Base-by-base conservation (phyloP, 2,888 invertebrate species). In the Caenorhabditis sp. region DNA sequence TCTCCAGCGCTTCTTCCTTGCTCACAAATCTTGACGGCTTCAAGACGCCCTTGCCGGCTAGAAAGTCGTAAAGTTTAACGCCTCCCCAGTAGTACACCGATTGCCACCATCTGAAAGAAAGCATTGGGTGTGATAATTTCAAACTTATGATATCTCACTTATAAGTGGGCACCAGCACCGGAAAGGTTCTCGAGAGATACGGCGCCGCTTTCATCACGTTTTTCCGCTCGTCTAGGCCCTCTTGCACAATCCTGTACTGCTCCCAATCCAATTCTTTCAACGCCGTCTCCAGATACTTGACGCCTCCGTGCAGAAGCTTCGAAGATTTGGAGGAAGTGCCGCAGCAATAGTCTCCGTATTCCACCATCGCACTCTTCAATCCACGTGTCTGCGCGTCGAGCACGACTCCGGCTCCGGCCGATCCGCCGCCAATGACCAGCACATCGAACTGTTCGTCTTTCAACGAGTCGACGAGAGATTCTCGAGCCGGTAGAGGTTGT, bases 201-300 rank as follows among this genome's bases (percentile, higher is more conserved):
- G 71, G 71, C 3, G 71, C 71, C 15, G 45, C 20, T 24, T 52
- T 73, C 59, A 65, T 61, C 11, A 65, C 46, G 20, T 53, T 65
- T 22, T 39, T 45, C 37, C 59, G 17, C 15, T 61, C 65, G 1
- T 43, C 39, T 27, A 73, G 24, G 11, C 61, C 73, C 27, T 58
- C 43, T n/a, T 58, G 53, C 20, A 65, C 59, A 13, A 59, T 61
- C 27, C 52, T 45, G 48, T 58, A 73, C 13, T 74, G 61, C 27
- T 66, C 56, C 7, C 30, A 48, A 37, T 61, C 59, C 43, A 59
- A 41, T 37, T 53, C 41, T 15, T 46, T 53, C 41, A 70, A 46
- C n/a, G 70, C 63, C n/a, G 41, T 61, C 55, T 55, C 66, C 43
- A 71, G 43, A 55, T 71, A 62, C 17, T 61, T 71, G 26, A 71